These are phyloP conservation scores for Ephestia elutella DNA, from an alignment of 1,140 invertebrate genomes.

Conservation along the genomic window DNA sequence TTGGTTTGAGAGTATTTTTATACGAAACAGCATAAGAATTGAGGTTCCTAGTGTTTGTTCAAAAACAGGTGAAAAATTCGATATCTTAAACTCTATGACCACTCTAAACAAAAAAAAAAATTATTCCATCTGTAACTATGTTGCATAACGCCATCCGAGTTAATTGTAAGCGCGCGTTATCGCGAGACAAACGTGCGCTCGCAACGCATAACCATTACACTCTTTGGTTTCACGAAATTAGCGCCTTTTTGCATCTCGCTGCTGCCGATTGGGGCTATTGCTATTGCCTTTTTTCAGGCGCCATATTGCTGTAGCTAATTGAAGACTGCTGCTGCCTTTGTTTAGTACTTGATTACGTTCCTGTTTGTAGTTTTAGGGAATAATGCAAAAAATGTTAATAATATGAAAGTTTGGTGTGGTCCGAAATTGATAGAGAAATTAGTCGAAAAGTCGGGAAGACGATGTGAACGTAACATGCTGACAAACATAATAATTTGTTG, in stretches of 20 bases:
- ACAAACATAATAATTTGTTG: too few relatives aligned
- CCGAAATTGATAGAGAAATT: too few relatives aligned
- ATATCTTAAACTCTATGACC: too few relatives aligned
- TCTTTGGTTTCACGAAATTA: constrained; percentile 71
- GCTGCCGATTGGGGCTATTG: constrained; percentile 41
- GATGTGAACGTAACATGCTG: too few relatives aligned
- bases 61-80: too few relatives aligned
- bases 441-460: too few relatives aligned
- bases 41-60: too few relatives aligned
- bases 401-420: too few relatives aligned
- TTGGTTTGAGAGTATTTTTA: too few relatives aligned
- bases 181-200: constrained; percentile 68
- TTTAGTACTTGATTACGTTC: background rate
- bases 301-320: constrained; percentile 10
- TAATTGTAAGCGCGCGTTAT: constrained; percentile 73
- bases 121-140: background rate
- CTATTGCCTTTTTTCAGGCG: constrained; percentile 31
- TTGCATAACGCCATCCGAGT: constrained; percentile 51
- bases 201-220: constrained; percentile 71
- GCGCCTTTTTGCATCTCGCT: constrained; percentile 69
- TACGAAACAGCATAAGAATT: too few relatives aligned
- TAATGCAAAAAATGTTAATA: too few relatives aligned
- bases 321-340: constrained; percentile 2
- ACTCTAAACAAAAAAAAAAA: background rate
- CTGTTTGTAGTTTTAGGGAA: background rate